These are phyloP conservation scores for Acleris emargana DNA, from an alignment of 2,888 invertebrate genomes.

Conservation along the genomic window DNA sequence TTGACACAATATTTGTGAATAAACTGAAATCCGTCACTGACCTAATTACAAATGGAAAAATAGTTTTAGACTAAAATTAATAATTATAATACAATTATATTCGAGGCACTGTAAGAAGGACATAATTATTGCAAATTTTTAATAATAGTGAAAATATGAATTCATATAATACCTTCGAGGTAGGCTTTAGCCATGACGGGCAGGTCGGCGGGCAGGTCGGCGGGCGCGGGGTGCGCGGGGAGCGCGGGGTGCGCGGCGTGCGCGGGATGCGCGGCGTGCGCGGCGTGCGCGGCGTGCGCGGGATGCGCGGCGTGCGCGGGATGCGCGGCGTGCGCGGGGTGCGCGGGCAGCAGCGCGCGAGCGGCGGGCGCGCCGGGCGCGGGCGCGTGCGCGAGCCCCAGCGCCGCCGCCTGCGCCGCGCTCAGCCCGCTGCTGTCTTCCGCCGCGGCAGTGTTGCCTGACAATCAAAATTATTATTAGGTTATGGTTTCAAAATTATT, in stretches of 20 bases:
- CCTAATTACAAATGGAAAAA: too few species aligned
- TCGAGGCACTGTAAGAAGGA: too few species aligned
- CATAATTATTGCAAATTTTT: too few species aligned
- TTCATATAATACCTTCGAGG: constrained; percentile 57
- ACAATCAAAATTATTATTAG: too few species aligned
- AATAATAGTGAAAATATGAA: too few species aligned
- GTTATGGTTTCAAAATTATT: too few species aligned
- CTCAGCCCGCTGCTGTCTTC: constrained; percentile 58
- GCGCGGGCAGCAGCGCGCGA: constrained; percentile 64
- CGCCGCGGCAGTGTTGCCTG: constrained; percentile 30
- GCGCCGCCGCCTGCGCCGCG: constrained; percentile 74
- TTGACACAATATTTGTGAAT: too few species aligned
- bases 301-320: constrained; percentile 58
- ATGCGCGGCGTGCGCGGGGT: constrained; percentile 45
- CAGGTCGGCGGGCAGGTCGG: constrained; percentile 48
- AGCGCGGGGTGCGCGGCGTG: constrained; percentile 46
- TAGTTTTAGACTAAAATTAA: too few species aligned
- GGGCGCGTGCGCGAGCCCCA: constrained; percentile 69
- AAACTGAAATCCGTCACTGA: too few species aligned
- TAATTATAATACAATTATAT: too few species aligned
- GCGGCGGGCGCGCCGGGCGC: constrained; percentile 62
- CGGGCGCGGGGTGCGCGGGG: constrained; percentile 45
- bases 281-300: constrained; percentile 61
- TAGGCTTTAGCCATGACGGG: constrained; percentile 69
- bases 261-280: constrained; percentile 57